Base-by-base conservation (phyloP, 2,797 vertebrate species). In the Glossophaga mutica region DNA sequence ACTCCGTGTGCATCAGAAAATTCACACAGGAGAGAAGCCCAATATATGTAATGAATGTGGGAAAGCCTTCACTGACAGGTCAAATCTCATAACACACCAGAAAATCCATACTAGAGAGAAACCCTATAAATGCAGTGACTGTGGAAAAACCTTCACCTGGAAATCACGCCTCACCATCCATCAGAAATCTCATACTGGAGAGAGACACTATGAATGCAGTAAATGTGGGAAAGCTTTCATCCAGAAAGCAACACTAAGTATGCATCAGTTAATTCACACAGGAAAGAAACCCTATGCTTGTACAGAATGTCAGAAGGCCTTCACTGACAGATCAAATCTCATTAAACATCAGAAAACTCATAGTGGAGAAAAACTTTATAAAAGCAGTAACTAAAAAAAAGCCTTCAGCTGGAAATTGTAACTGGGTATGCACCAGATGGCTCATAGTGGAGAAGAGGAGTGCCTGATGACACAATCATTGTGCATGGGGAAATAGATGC, bases 91-190 rank as follows among this genome's bases (percentile, higher is more conserved):
- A 90, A 94, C 96, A 44, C 97, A 97, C 42, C 92, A 96, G 68
- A 97, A 97, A 91, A 95, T 97, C n/a, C 97, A 98, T 26, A 96
- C 83, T 8, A 91, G 86, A 77, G 97, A 97, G 50, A 97, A 97
- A 52, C 94, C 95, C 37, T 97, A 96, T 87, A 82, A 78, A 83
- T 97, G 95, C 46, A 74, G 67, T 62, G 92, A 96, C 57, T 97
- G 96, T 86, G 95, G 95, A 3, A 96, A 97, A 94, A 73, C 93
- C 18, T 98, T 97, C 87, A 95, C 86, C 44, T 94, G 93, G 90
- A 95, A 97, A n/a, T 94, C 97, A 88, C 52, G 52, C 59, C 91
- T 97, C 68, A 89, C 37, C 15, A 82, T 86, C 37, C 96, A 95
- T 90, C 94, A 97, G 85, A 96, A 94, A 94, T 95, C 86, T 39